Conservation (phyloP, 2,888 invertebrate genomes). For the Netelia melanura region DNA sequence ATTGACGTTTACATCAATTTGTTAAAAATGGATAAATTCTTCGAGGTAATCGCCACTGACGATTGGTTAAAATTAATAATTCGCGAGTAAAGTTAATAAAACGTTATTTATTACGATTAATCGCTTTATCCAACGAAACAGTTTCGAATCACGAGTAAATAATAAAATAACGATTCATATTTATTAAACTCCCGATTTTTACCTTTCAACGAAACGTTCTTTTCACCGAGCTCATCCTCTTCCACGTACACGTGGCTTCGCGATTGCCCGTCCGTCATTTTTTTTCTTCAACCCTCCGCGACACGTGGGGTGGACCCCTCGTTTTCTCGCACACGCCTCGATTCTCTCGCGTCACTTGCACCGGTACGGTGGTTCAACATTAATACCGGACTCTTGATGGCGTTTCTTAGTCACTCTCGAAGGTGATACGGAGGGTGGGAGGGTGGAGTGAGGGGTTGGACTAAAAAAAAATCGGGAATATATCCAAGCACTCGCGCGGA, state of each 20-base stretch:
- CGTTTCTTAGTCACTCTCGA: background rate
- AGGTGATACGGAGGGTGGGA: too few relatives aligned
- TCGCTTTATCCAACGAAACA: too few relatives aligned
- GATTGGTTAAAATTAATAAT: background rate
- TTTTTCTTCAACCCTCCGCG: background rate
- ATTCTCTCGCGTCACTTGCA: conserved; percentile 12
- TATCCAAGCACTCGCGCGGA: background rate
- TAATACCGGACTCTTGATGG: background rate
- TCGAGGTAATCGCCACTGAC: background rate
- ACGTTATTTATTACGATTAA: too few relatives aligned
- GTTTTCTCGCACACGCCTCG: conserved; percentile 1
- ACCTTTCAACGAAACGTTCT: too few relatives aligned
- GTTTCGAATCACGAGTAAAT: too few relatives aligned
- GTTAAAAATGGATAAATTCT: background rate
- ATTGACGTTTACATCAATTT: too few relatives aligned
- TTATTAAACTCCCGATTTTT: too few relatives aligned
- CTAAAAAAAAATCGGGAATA: conserved; percentile 3
- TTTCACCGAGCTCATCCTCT: too few relatives aligned
- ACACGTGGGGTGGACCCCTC: background rate
- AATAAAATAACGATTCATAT: too few relatives aligned
- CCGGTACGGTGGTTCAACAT: background rate
- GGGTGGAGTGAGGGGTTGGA: too few relatives aligned
- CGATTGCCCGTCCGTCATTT: background rate
- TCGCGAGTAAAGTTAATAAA: too few relatives aligned
- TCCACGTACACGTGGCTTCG: too few relatives aligned